Evolutionary conservation across 2,113 vertebrate genomes (phyloP).

Genomic region (Urocynchramus pylzowi): DNA sequence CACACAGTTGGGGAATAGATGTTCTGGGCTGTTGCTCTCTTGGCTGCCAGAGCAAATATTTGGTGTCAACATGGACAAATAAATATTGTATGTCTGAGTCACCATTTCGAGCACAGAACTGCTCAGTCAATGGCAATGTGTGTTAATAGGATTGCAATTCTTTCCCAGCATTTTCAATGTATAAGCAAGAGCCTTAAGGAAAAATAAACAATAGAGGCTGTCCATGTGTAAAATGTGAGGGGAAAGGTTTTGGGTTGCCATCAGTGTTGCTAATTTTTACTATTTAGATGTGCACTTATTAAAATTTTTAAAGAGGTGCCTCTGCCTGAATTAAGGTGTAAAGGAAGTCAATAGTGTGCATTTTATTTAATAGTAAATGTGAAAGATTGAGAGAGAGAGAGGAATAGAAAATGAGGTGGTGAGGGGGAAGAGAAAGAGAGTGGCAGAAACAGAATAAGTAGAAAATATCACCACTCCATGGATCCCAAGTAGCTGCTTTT

Average conservation of each 20-base stretch:
- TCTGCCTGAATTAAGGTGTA: not conserved
- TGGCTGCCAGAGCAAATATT: not conserved
- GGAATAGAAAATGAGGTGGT: not conserved
- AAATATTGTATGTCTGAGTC: not conserved
- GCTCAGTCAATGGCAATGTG: not conserved
- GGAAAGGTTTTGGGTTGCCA: not conserved
- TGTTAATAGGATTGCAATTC: not conserved
- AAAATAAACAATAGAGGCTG: not conserved
- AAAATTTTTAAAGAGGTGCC: not conserved
- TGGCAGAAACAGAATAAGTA: not conserved
- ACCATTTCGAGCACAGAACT: not conserved
- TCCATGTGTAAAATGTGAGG: not conserved
- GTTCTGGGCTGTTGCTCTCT: not conserved
- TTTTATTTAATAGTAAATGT: not conserved
- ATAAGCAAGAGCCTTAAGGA: not conserved
- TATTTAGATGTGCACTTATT: not conserved
- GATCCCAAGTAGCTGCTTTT: not conserved
- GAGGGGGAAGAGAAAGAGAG: not conserved
- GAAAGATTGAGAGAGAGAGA: not conserved
- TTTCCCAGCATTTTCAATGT: not conserved
- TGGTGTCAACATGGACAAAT: not conserved
- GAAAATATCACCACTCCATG: not conserved
- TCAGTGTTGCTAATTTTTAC: not conserved
- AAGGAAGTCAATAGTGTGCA: not conserved
- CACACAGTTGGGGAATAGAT: not conserved